These are phyloP conservation scores for Margaritifera margaritifera DNA, from an alignment of 2,888 invertebrate species.

Conservation along the genomic window DNA sequence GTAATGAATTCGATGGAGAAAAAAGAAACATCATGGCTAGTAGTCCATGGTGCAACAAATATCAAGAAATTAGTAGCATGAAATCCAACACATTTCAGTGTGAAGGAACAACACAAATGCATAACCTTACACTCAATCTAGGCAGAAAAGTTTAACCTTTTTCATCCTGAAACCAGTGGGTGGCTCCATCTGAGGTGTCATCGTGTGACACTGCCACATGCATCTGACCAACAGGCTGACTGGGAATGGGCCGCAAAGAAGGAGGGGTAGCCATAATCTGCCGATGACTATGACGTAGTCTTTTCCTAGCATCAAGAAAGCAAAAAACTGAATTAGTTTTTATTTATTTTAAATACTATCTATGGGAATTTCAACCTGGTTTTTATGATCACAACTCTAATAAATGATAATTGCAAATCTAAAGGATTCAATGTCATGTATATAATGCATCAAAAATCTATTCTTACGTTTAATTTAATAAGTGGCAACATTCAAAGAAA, in stretches of 20 bases:
- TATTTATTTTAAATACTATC: too few relatives aligned
- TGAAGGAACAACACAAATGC: not conserved
- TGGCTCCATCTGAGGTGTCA: slow-evolving; percentile 87
- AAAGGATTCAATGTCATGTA: too few relatives aligned
- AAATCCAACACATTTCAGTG: not conserved
- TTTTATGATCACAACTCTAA: too few relatives aligned
- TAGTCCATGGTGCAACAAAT: not conserved
- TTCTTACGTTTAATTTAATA: too few relatives aligned
- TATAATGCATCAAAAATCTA: too few relatives aligned
- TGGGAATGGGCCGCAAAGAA: slow-evolving; percentile 21
- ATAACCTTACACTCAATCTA: not conserved
- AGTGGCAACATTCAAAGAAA: too few relatives aligned
- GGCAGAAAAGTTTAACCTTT: slow-evolving; percentile 75
- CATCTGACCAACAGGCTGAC: slow-evolving; percentile 13
- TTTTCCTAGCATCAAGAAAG: too few relatives aligned
- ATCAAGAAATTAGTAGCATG: not conserved
- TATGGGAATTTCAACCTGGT: too few relatives aligned
- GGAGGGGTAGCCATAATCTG: not conserved
- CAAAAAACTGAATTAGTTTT: too few relatives aligned
- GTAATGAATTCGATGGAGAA: too few relatives aligned
- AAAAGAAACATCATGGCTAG: not conserved
- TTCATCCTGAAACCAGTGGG: slow-evolving; percentile 90
- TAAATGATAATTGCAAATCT: too few relatives aligned
- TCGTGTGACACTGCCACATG: slow-evolving; percentile 87
- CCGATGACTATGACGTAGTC: too few relatives aligned